These are phyloP conservation scores for Dioctria linearis DNA, from an alignment of 2,888 invertebrate genomes.

Conservation along the genomic window DNA sequence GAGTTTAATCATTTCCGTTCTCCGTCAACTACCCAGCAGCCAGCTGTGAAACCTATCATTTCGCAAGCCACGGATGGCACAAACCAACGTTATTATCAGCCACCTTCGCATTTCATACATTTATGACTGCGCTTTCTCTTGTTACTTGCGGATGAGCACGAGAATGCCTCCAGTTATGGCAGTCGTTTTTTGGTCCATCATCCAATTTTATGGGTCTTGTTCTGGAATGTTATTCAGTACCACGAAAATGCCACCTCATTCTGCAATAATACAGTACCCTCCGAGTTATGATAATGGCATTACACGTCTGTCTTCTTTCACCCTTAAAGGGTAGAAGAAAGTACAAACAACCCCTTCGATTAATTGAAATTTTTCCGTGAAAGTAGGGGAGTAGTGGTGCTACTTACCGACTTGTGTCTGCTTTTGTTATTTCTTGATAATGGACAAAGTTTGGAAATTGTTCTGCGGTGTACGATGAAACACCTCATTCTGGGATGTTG, in stretches of 20 bases:
- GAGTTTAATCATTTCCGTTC: conserved; percentile 58
- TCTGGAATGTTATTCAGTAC: conserved; percentile 56
- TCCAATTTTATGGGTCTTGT: conserved; percentile 58
- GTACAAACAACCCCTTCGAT: conserved; percentile 44
- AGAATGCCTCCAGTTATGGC: conserved; percentile 21
- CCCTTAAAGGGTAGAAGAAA: neutral
- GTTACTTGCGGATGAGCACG: neutral
- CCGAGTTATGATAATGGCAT: conserved; percentile 48
- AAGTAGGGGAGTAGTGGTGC: conserved; percentile 19
- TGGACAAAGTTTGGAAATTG: conserved; percentile 56
- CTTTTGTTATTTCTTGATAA: conserved; percentile 55
- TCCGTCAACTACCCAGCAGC: neutral
- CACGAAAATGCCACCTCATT: conserved; percentile 56
- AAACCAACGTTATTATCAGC: conserved; percentile 25
- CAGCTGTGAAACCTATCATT: conserved; percentile 18
- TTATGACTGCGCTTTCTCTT: conserved; percentile 21
- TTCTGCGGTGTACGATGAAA: conserved; percentile 40
- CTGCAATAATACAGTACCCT: conserved; percentile 55
- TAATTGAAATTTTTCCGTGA: conserved; percentile 50
- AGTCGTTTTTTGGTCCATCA: conserved; percentile 56
- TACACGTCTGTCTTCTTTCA: conserved; percentile 36
- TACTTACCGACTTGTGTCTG: conserved; percentile 54
- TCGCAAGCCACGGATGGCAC: neutral
- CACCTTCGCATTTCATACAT: conserved; percentile 53
- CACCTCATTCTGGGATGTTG: conserved; percentile 34